Percentiles rank a stretch among this genome's conserved stretches.
phyloP scores from a whole-genome alignment of 2,797 vertebrate species.

The Pseudochirops cupreus region DNA sequence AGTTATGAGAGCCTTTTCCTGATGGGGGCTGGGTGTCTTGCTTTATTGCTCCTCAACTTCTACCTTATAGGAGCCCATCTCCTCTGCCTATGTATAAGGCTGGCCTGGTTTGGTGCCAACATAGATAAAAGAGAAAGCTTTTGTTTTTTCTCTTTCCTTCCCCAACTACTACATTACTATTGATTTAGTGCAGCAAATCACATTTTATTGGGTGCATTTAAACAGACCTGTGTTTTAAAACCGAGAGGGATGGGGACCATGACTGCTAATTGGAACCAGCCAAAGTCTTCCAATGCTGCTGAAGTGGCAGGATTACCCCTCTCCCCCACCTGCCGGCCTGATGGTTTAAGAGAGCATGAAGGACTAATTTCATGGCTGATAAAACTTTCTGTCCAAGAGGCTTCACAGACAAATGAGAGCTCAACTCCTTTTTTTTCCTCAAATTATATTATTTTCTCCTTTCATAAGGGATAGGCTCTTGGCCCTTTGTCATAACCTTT shows the following conservation, averaged over 20 bases:
- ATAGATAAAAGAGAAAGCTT: fast-evolving
- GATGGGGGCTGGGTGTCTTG: not conserved
- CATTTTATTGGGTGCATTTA: conserved; percentile 67
- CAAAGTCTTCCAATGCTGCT: conserved; percentile 40
- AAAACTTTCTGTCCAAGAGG: conserved; percentile 81
- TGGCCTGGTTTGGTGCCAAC: not conserved
- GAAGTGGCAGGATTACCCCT: conserved; percentile 36
- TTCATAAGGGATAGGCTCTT: conserved; percentile 72
- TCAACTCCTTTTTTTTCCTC: not conserved
- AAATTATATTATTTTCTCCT: conserved; percentile 55
- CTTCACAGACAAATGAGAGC: conserved; percentile 82
- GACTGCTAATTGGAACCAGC: conserved; percentile 75
- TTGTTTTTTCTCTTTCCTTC: not conserved
- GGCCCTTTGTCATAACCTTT: conserved; percentile 67
- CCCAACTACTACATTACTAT: conserved; percentile 58
- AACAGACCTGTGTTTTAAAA: conserved; percentile 66
- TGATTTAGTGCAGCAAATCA: conserved; percentile 62
- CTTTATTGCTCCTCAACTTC: not conserved
- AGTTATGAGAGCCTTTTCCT: not conserved
- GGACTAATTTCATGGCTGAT: conserved; percentile 87
- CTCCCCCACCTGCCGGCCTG: conserved; percentile 57
- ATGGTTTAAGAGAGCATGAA: conserved; percentile 81
- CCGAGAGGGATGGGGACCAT: conserved; percentile 20
- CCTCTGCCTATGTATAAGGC: fast-evolving
- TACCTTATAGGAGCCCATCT: not conserved